Evolutionary conservation across 2,113 vertebrate genomes (phyloP).

Genomic region (Rhinolophus ferrumequinum): DNA sequence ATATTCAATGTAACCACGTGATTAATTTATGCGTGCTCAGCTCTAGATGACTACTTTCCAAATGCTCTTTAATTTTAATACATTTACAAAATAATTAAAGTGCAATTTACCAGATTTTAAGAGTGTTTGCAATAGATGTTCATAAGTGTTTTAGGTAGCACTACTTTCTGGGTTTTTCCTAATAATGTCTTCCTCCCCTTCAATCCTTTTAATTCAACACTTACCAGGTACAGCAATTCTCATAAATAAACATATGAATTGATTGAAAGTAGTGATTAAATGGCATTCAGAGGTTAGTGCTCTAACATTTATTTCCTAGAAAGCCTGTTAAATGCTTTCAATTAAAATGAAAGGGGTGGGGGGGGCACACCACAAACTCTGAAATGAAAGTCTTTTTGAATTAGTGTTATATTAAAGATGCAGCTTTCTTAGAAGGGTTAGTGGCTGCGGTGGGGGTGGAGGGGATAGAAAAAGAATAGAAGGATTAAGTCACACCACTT

Average conservation of each 20-base stretch:
- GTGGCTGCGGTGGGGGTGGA: not conserved
- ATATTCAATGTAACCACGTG: conserved; percentile 69
- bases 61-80: conserved; percentile 75
- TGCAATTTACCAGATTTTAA: conserved; percentile 71
- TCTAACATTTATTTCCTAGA: conserved; percentile 62
- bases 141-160: conserved; percentile 72
- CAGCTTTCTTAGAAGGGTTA: not conserved
- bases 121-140: conserved; percentile 63
- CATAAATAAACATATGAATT: conserved; percentile 74
- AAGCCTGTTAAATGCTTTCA: conserved; percentile 60
- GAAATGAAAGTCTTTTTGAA: conserved; percentile 32
- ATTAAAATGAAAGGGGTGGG: not conserved
- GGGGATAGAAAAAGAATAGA: not conserved
- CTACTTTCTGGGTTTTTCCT: conserved; percentile 44
- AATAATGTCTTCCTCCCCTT: conserved; percentile 51
- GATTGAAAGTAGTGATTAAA: conserved; percentile 70
- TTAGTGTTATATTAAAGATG: not conserved
- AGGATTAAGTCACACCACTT: not conserved
- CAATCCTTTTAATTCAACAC: conserved; percentile 65
- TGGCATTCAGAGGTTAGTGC: conserved; percentile 51
- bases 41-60: conserved; percentile 71
- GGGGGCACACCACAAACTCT: not conserved
- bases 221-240: conserved; percentile 61
- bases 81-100: conserved; percentile 79
- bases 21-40: conserved; percentile 69